phyloP scores from a whole-genome alignment of 2,113 vertebrate species.

The Apaloderma vittatum region DNA sequence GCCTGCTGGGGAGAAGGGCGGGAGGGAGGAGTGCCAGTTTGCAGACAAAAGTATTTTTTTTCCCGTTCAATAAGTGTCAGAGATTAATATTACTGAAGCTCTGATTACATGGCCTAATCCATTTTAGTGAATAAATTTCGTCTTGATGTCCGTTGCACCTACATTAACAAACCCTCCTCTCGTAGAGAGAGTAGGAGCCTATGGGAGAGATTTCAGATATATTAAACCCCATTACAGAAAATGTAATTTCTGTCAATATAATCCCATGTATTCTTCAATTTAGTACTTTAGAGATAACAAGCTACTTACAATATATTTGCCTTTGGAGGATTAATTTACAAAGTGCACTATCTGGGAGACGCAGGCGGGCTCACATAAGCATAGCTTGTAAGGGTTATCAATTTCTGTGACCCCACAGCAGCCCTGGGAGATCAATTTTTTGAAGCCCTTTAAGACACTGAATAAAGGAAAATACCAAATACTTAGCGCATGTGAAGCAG shows the following conservation, averaged over 20 bases:
- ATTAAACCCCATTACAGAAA: slow-evolving; percentile 94
- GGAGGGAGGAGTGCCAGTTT: slow-evolving; percentile 74
- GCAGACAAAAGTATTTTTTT: slow-evolving; percentile 76
- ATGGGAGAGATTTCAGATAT: slow-evolving; percentile 86
- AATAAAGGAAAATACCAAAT: slow-evolving; percentile 61
- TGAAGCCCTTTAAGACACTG: slow-evolving; percentile 78
- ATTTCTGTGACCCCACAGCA: slow-evolving; percentile 87
- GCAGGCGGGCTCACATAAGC: slow-evolving; percentile 84
- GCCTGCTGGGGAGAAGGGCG: slow-evolving; percentile 48
- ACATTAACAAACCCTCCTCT: slow-evolving; percentile 81
- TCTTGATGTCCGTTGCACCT: slow-evolving; percentile 82
- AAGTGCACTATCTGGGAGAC: slow-evolving; percentile 83
- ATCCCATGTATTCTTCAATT: slow-evolving; percentile 94
- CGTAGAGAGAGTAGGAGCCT: slow-evolving; percentile 72
- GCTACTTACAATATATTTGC: slow-evolving; percentile 92
- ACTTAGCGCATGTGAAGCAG: background rate
- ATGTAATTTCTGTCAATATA: slow-evolving; percentile 95
- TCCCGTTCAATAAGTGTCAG: slow-evolving; percentile 79
- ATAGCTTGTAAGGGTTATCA: slow-evolving; percentile 92
- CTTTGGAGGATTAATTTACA: slow-evolving; percentile 93
- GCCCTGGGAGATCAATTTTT: slow-evolving; percentile 88
- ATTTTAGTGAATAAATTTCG: slow-evolving; percentile 86
- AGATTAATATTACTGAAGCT: slow-evolving; percentile 86
- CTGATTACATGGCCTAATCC: slow-evolving; percentile 87
- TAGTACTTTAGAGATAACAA: slow-evolving; percentile 90